Conservation (phyloP, 2,113 vertebrate genomes). For the Xenopus laevis region DNA sequence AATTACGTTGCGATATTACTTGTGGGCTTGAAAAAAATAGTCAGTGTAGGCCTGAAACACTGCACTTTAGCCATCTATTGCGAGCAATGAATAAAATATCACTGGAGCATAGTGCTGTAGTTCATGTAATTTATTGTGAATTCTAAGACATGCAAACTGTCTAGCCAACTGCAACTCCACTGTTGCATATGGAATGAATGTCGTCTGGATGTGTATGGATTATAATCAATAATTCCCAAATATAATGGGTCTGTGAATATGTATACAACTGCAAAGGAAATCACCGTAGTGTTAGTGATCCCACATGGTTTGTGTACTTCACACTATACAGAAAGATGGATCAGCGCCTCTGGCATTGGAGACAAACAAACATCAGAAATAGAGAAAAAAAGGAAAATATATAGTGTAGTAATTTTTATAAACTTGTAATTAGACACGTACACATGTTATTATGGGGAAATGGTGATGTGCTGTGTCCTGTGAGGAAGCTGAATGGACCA, state of each 20-base stretch:
- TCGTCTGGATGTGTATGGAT: background rate
- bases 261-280: background rate
- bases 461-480: too few species aligned
- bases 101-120: background rate
- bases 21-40: slow-evolving; percentile 1
- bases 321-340: too few species aligned
- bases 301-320: background rate
- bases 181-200: slow-evolving; percentile 1
- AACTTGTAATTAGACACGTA: too few species aligned
- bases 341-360: too few species aligned
- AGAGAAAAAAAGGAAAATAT: too few species aligned
- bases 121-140: background rate
- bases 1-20: background rate
- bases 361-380: too few species aligned
- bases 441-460: too few species aligned
- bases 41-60: background rate
- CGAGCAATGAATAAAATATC: background rate
- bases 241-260: background rate
- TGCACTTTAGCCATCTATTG: background rate
- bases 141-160: background rate
- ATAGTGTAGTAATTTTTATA: too few species aligned
- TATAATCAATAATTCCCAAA: background rate
- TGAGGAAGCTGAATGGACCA: too few species aligned
- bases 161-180: background rate
- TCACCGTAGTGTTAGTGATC: background rate